phyloP scores from a whole-genome alignment of 2,888 invertebrate species.

The Timema cristinae region DNA sequence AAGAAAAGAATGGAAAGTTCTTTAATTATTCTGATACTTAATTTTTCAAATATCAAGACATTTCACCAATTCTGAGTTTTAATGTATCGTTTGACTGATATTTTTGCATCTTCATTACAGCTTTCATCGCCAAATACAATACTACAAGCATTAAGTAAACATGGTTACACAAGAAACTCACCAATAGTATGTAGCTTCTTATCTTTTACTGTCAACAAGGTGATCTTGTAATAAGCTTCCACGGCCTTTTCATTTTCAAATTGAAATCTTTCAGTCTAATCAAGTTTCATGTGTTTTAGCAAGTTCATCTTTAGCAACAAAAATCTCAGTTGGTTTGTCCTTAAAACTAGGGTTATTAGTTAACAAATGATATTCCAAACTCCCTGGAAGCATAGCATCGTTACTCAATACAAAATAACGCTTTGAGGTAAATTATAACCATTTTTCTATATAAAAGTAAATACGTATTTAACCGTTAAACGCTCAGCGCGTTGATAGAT shows the following conservation, averaged over 20 bases:
- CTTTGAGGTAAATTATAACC: no score
- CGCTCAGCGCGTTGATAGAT: no score
- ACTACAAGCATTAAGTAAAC: no score
- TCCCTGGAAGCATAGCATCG: slow-evolving; percentile 8
- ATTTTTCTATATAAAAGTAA: no score
- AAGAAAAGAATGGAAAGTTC: slow-evolving; percentile 3
- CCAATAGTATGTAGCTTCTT: slow-evolving; percentile 10
- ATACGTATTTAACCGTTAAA: no score
- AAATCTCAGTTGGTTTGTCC: slow-evolving; percentile 15
- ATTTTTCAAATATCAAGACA: slow-evolving; percentile 1
- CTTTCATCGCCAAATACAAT: no score
- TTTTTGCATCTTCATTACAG: background rate
- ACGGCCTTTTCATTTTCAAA: no score
- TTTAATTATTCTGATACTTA: slow-evolving; percentile 13
- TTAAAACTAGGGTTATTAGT: background rate
- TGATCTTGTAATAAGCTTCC: background rate
- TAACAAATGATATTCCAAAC: slow-evolving; percentile 13
- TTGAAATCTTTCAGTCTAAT: background rate
- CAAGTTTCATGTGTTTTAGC: background rate
- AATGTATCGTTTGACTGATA: slow-evolving; percentile 9
- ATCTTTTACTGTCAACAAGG: background rate
- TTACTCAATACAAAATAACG: background rate
- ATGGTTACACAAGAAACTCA: slow-evolving; percentile 4
- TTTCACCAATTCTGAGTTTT: slow-evolving; percentile 12
- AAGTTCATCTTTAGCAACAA: background rate